Evolutionary conservation across 2,113 vertebrate species (phyloP).

Genomic region (Furnarius figulus): DNA sequence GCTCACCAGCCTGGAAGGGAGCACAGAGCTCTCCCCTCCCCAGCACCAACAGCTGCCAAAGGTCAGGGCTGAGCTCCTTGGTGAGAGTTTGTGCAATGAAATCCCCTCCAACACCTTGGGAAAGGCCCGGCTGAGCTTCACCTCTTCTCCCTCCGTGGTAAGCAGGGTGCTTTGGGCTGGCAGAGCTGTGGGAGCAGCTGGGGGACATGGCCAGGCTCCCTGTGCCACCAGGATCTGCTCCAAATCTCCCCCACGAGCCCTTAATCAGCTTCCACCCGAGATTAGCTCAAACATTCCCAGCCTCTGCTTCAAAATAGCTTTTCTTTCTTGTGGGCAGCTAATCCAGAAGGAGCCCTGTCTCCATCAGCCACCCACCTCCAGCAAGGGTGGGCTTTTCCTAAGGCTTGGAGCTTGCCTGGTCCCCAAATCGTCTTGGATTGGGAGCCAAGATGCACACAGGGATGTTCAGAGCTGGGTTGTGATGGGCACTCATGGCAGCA

Average conservation of each 20-base stretch:
- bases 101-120: neutral
- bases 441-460: fast-evolving
- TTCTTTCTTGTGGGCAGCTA: neutral
- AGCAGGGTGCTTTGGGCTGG: neutral
- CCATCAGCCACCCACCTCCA: neutral
- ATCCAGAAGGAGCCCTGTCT: neutral
- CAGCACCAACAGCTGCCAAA: neutral
- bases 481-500: fast-evolving
- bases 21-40: neutral
- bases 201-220: neutral
- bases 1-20: neutral
- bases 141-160: neutral
- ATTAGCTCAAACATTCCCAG: conserved; percentile 61
- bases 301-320: conserved; percentile 52
- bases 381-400: neutral
- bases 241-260: conserved; percentile 34
- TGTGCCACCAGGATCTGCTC: neutral
- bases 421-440: neutral
- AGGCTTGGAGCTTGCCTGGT: neutral
- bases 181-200: neutral
- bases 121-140: neutral
- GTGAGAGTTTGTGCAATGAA: neutral
- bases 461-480: neutral
- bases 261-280: conserved; percentile 57
- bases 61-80: neutral